Base-by-base conservation (phyloP, 1,140 invertebrate genomes). In the Macrosteles quadrilineatus region DNA sequence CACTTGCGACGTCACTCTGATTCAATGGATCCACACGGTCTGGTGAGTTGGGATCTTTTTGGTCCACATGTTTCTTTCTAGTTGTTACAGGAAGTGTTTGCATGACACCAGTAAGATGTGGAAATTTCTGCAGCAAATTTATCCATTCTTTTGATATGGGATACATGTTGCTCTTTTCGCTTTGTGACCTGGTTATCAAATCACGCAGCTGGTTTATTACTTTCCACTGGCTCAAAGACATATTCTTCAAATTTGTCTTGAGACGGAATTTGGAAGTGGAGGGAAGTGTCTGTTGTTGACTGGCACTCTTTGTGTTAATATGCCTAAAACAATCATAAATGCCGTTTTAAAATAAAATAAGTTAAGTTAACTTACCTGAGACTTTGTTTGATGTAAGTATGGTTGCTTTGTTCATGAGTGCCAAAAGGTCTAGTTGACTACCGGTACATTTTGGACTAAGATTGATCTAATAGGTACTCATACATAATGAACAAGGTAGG, bases 91-190 rank as follows among this genome's bases (percentile, higher is more conserved):
- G 45, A 17, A 71, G n/a, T 32, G 70, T 43, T 19, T 67, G 70
- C 36, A 63, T 40, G 9, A 69, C 45, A 19, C 68, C 68, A 30
- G 68, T 69, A 21, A 68, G 32, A 19, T 79, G 80, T 0, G 80
- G 78, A 17, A 82, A 65, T 73, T 78, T 83, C 71, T 86, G 81
- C 27, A 86, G 72, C 43, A 82, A 77, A 1, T 82, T 79, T 2
- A 82, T 74, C 80, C 85, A 85, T 70, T 86, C 82, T 73, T 84
- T 86, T 62, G 80, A 83, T 4, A 85, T 62, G n/a, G 78, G 73
- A 32, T 82, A 77, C 55, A 84, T 81, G 29, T 83, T 67, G 69
- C 77, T 80, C 66, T 82, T 83, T n/a, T 84, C 82, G 29, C 77
- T 80, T 53, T 80, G 79, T 31, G 80, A 77, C 74, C 83, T 86